Percentiles rank a stretch among this genome's conserved stretches.
phyloP scores from a whole-genome alignment of 1,140 invertebrate genomes.

The Gonioctena quinquepunctata region DNA sequence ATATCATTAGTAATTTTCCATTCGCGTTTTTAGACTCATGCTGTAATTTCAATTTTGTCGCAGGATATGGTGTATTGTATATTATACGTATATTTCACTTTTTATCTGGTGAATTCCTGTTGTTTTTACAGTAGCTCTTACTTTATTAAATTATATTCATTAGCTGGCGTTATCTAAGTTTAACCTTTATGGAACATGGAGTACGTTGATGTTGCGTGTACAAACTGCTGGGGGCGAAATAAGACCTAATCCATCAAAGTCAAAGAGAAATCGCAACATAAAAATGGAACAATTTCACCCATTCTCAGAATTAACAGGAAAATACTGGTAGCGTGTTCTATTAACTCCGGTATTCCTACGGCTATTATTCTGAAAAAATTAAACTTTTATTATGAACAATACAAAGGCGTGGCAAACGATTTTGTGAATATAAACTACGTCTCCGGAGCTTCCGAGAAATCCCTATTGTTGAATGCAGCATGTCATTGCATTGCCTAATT shows the following conservation, averaged over 20 bases:
- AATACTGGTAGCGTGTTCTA: conserved; percentile 28
- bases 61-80: no score
- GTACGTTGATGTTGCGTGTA: conserved; percentile 38
- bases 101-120: not conserved
- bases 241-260: conserved; percentile 47
- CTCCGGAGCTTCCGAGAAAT: no score
- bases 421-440: not conserved
- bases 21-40: no score
- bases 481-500: no score
- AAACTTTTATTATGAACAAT: not conserved
- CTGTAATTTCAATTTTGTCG: not conserved
- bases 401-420: not conserved
- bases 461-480: no score
- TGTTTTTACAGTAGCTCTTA: conserved; percentile 1
- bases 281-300: conserved; percentile 46
- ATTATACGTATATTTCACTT: not conserved
- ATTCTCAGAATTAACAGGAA: conserved; percentile 39
- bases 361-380: conserved; percentile 21
- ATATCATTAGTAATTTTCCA: no score
- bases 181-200: not conserved
- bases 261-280: conserved; percentile 44
- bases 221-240: conserved; percentile 37
- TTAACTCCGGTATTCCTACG: conserved; percentile 25
- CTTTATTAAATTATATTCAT: conserved; percentile 13
- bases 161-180: conserved; percentile 9